phyloP scores from a whole-genome alignment of 2,113 vertebrate genomes.

The Forbesichthys agassizii region DNA sequence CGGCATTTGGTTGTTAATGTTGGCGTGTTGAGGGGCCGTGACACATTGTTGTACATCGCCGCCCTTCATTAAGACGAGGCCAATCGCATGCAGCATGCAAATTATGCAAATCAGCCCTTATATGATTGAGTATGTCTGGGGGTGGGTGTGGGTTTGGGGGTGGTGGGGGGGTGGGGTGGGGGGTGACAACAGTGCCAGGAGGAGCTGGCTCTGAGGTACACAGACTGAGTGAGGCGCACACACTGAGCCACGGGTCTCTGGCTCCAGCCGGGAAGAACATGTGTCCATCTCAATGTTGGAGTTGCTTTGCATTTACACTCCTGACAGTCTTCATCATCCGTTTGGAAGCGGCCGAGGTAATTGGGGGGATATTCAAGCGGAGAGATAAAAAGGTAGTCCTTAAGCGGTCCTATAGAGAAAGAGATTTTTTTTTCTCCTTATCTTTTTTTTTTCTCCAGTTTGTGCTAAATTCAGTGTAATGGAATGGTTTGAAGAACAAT shows the following conservation, averaged over 20 bases:
- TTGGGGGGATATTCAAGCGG: slow-evolving; percentile 63
- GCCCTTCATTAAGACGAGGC: slow-evolving; percentile 69
- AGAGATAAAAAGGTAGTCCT: slow-evolving; percentile 61
- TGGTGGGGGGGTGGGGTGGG: no score
- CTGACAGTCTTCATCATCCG: slow-evolving; percentile 66
- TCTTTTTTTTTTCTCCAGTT: slow-evolving; percentile 39
- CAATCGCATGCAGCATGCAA: slow-evolving; percentile 51
- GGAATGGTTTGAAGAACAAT: slow-evolving; percentile 62
- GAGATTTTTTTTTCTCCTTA: slow-evolving; percentile 50
- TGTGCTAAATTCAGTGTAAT: slow-evolving; percentile 53
- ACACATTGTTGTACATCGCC: slow-evolving; percentile 73
- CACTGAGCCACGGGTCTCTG: slow-evolving; percentile 65
- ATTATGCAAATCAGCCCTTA: slow-evolving; percentile 72
- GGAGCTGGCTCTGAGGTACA: slow-evolving; percentile 60
- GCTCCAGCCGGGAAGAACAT: slow-evolving; percentile 69
- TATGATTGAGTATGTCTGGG: slow-evolving; percentile 65
- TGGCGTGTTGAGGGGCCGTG: slow-evolving; percentile 52
- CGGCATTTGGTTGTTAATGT: slow-evolving; percentile 50
- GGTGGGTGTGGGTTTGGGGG: slow-evolving; percentile 26
- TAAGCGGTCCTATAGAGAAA: slow-evolving; percentile 42
- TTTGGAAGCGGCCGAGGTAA: slow-evolving; percentile 62
- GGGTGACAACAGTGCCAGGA: slow-evolving; percentile 61
- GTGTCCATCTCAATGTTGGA: slow-evolving; percentile 67
- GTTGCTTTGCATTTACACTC: slow-evolving; percentile 66
- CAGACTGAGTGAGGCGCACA: neutral